Evolutionary conservation across 2,797 vertebrate species (phyloP), one percentile per base, ranked within the genome.

Genomic region (Chrysocyon brachyurus): DNA sequence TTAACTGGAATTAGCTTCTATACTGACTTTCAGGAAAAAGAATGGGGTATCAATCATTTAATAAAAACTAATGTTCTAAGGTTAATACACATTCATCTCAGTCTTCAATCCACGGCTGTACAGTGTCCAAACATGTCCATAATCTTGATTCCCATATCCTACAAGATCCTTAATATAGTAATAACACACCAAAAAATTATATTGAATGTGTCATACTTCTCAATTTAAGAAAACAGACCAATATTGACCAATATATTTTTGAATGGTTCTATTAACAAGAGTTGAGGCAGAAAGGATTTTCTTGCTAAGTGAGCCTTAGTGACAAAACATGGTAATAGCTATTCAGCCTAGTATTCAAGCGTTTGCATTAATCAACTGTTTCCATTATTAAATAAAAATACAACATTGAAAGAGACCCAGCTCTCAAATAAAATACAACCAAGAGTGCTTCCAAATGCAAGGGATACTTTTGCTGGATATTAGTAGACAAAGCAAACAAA

Each of bases 21-120:
- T 6, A 84, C 22, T 96, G 85, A 14, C 79, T 97, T 94, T 90
- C 77, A 96, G 77, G 36, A 87, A 85, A 93, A 95, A 88, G 4
- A 46, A 17, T 90, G n/a, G 26, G 75, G 7, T 77, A 31, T 33
- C 40, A 87, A 28, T 79, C 36, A 81, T 88, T 96, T 90, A 90
- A 75, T 91, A 36, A 87, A 83, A 89, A n/a, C 31, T 31, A 87
- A 83, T 83, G 49, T 63, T 87, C 82, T 63, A 64, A 36, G 40
- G 15, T 68, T 64, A 46, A 15, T n/a, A 49, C 9, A 12, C 2
- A 63, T 54, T 57, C 73, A 90, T 5, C 28, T 46, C 40, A 46
- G 40, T 46, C 40, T 46, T 46, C 40, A 46, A 46, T 46, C 59
- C 12, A n/a, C 0, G 3, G 7, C 52, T 96, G 19, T 59, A 40